phyloP scores from a whole-genome alignment of 2,113 vertebrate species.

The Ophthalmolycus amberensis region DNA sequence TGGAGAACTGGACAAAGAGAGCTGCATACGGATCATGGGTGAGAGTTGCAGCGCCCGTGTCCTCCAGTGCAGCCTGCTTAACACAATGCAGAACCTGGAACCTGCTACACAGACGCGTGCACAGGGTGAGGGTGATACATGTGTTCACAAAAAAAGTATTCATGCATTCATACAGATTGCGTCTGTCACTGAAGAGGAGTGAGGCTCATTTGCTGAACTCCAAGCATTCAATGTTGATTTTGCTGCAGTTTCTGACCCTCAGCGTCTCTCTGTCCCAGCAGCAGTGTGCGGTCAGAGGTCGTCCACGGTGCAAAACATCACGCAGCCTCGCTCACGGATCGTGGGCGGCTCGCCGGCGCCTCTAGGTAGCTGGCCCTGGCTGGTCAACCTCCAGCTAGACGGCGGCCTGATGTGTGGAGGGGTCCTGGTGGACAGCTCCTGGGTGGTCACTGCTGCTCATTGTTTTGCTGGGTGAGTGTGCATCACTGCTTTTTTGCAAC shows the following conservation, averaged over 20 bases:
- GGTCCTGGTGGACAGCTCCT: constrained; percentile 90
- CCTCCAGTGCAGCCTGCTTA: constrained; percentile 84
- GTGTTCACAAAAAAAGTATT: not conserved
- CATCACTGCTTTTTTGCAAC: not conserved
- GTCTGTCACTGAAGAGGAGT: not conserved
- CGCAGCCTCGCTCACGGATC: constrained; percentile 84
- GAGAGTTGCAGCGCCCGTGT: constrained; percentile 85
- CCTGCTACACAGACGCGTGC: constrained; percentile 74
- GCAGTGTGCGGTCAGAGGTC: constrained; percentile 86
- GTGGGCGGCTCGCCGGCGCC: constrained; percentile 89
- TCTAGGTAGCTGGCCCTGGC: constrained; percentile 93
- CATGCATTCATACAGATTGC: not conserved
- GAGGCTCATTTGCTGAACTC: not conserved
- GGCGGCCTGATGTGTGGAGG: constrained; percentile 94
- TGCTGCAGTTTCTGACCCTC: not conserved
- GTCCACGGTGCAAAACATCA: constrained; percentile 72
- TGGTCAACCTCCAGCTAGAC: constrained; percentile 91
- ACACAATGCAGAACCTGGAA: constrained; percentile 84
- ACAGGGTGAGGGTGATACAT: constrained; percentile 70
- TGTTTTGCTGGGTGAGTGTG: constrained; percentile 90
- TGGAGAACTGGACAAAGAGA: constrained; percentile 69
- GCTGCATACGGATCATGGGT: constrained; percentile 83
- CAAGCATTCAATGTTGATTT: not conserved
- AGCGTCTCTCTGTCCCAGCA: constrained; percentile 55
- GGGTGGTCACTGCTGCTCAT: constrained; percentile 95